Conservation (phyloP, 2,113 vertebrate species). For the Pluvialis apricaria region DNA sequence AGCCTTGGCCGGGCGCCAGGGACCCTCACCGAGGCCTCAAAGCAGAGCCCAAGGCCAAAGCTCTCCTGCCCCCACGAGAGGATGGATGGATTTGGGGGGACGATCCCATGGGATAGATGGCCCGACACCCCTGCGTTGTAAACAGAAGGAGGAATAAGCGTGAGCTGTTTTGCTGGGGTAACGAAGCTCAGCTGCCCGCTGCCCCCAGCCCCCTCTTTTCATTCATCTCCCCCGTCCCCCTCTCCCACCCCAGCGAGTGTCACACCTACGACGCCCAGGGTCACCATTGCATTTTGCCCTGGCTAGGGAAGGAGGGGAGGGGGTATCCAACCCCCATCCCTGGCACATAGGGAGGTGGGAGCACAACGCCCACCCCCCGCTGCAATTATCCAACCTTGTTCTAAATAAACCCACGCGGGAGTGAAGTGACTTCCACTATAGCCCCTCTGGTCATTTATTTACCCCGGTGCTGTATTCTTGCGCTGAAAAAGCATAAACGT, state of each 20-base stretch:
- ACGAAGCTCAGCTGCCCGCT: neutral
- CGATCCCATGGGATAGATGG: neutral
- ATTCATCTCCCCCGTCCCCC: neutral
- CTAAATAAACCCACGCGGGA: neutral
- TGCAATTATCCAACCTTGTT: neutral
- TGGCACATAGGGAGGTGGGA: neutral
- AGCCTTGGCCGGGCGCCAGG: rapidly evolving
- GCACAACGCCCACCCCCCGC: neutral
- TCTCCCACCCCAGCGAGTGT: neutral
- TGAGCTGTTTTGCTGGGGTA: neutral
- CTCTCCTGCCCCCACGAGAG: neutral
- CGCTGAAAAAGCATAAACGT: neutral
- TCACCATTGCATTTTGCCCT: neutral
- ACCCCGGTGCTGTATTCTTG: neutral
- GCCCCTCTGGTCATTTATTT: constrained; percentile 19
- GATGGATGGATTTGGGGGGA: neutral
- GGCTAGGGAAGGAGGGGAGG: neutral
- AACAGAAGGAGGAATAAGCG: neutral
- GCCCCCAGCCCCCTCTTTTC: neutral
- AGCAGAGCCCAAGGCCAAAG: neutral
- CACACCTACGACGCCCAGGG: neutral
- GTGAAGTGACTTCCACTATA: neutral
- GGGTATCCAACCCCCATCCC: neutral
- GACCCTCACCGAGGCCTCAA: neutral
- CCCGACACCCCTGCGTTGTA: neutral